These are phyloP conservation scores for Apotomis capreana DNA, from an alignment of 2,888 invertebrate genomes.

Conservation along the genomic window DNA sequence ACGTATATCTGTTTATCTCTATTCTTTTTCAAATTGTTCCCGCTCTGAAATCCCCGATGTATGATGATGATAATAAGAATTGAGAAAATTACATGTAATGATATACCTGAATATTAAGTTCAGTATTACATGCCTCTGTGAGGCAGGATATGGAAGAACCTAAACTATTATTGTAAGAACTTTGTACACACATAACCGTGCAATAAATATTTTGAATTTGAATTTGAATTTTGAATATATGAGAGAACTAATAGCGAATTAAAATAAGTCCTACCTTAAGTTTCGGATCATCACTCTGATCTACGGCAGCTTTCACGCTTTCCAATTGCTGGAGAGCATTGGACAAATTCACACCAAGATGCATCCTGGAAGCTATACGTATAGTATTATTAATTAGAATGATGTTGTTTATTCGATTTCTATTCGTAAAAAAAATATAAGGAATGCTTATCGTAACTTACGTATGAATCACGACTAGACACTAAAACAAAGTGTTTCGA, in stretches of 20 bases:
- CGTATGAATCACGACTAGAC: neutral
- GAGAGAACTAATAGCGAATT: neutral
- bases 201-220: no score
- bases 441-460: neutral
- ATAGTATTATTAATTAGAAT: neutral
- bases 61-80: no score
- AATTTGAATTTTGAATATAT: no score
- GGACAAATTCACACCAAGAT: conserved; percentile 89
- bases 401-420: neutral
- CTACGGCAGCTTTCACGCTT: conserved; percentile 93
- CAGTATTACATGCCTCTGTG: no score
- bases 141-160: no score
- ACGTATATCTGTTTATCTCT: no score
- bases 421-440: neutral
- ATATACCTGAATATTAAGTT: no score
- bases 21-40: no score
- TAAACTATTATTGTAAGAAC: no score
- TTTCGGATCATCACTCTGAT: conserved; percentile 92
- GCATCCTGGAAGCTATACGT: conserved; percentile 67
- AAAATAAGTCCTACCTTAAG: conserved; percentile 81
- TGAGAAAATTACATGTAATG: no score
- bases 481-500: neutral
- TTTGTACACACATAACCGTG: no score
- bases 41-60: no score
- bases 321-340: conserved; percentile 95